Evolutionary conservation across 2,113 vertebrate species (phyloP), one percentile per base, ranked within the genome.

Genomic region (Oryzias curvinotus): DNA sequence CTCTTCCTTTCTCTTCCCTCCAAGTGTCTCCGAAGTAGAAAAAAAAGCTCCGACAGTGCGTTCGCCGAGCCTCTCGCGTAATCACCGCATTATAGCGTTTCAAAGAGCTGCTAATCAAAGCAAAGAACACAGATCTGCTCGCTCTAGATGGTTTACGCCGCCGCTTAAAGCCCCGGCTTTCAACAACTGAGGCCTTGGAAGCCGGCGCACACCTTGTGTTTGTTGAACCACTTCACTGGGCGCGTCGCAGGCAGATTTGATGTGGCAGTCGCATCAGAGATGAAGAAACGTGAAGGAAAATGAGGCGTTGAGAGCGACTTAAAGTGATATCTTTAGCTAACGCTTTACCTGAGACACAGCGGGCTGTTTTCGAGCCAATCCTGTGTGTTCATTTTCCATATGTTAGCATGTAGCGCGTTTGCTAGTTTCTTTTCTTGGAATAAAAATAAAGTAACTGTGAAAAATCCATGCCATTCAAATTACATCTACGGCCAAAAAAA

Each of bases 31-130:
- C 77, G 81, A 36, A 36, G 36, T 3, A 12, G 12, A 36, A 36
- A 36, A 78, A 77, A 77, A 87, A 86, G 81, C 80, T 78, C 74
- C 73, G 57, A 83, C 85, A 86, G 80, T 87, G 88, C 71, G 80
- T 84, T 89, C 74, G 57, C 81, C n/a, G 72, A 79, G 77, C 78
- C 71, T 66, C 78, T 85, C 82, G 89, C 85, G 88, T 91, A 90
- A 85, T 91, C 88, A 85, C 82, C 83, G 81, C 66, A 71, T 91
- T 85, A 89, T 83, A 81, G 57, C 73, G 55, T 88, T 86, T 88
- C 83, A 90, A 91, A 88, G 83, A 75, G 26, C 71, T 30, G 59
- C 84, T 85, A 80, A 88, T 85, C 86, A 89, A 88, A 83, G 83
- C 81, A 80, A 78, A 74, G 77, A 81, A 73, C 69, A 23, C 26